Base-by-base conservation (phyloP, 2,888 invertebrate genomes). In the Dendrolimus pini region DNA sequence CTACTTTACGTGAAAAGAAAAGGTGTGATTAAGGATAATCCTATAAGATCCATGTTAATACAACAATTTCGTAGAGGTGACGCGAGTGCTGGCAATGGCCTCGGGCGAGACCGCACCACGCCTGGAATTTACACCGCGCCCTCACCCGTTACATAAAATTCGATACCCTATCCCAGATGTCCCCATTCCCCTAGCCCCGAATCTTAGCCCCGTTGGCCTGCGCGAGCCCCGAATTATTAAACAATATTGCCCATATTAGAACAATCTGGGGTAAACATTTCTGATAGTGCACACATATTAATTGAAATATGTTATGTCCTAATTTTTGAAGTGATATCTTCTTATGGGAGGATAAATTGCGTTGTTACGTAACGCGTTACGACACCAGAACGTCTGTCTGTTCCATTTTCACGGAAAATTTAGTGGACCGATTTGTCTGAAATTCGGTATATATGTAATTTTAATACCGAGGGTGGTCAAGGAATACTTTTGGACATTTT, bases 71-170 rank as follows among this genome's bases (percentile, higher is more conserved):
- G 30, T 60, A 59, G 64, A 68, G 64, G 64, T 68, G 75, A 65
- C 74, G 65, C 79, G 75, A 77, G 81, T 82, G 80, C 71, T 74
- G 56, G 66, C 80, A 78, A 81, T 77, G 75, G 81, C 75, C 73
- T 62, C 60, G 65, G 60, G 62, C 67, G 64, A 66, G 67, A 71
- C 74, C 77, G 66, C 72, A 72, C 71, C 75, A 63, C 68, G 65
- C 67, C 63, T 70, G 65, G 72, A 79, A 84, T 85, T 83, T 85
- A 85, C 83, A 79, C 78, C 67, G 61, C 67, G 63, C 65, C 74
- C 71, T 68, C 68, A 67, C 71, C 70, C 73, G 73, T 80, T 70
- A 79, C 80, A 82, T 82, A 82, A 83, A 83, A 80, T 82, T 83
- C 82, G 81, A 82, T 79, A 77, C 69, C 63, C 59, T 57, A 69